Evolutionary conservation across 2,113 vertebrate species (phyloP), one percentile per base, ranked within the genome.

Genomic region (Tragelaphus imberbis): DNA sequence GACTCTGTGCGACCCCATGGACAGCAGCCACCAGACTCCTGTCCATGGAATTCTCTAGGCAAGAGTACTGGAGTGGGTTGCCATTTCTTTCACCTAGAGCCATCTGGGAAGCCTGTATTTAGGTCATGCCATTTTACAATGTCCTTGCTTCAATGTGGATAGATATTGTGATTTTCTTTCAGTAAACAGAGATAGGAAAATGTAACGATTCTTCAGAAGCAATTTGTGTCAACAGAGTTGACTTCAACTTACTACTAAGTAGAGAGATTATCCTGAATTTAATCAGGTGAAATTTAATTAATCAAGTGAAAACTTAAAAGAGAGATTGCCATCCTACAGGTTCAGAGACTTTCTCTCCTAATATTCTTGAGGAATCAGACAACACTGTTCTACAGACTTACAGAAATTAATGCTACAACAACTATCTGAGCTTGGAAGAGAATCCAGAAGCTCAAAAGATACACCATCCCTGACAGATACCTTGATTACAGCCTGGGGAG

Each of bases 261-360:
- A 30, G n/a, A 51, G n/a, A 63, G 8, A 44, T 16, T 25, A 79
- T 87, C 56, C 2, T 47, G 5, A 17, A 11, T 63, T 63, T 65
- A 28, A 51, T 33, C 13, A n/a, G 44, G 15, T 21, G 58, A 68
- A 65, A 88, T n/a, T n/a, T n/a, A n/a, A n/a, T 63, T 65, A 28
- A 51, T 33, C 13, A n/a, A 55, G 15, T 21, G 58, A 68, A 65
- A 88, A 65, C 30, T 88, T 88, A n/a, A 47, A 65, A 47, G 14
- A 81, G 4, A 2, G 49, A 56, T 11, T 11, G 2, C 0, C 1
- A 23, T 8, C 7, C 15, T 25, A 30, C 55, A 5, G 10, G 5
- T n/a, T 88, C n/a, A 88, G 33, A 88, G 58, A 68, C 49, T 81
- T 49, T 51, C 28, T 88, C 85, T 94, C 12, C 47, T 56, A 55